Percentiles rank a stretch among this genome's conserved stretches.
Evolutionary conservation across 2,797 vertebrate species (phyloP).

Genomic region (Malurus splendens): DNA sequence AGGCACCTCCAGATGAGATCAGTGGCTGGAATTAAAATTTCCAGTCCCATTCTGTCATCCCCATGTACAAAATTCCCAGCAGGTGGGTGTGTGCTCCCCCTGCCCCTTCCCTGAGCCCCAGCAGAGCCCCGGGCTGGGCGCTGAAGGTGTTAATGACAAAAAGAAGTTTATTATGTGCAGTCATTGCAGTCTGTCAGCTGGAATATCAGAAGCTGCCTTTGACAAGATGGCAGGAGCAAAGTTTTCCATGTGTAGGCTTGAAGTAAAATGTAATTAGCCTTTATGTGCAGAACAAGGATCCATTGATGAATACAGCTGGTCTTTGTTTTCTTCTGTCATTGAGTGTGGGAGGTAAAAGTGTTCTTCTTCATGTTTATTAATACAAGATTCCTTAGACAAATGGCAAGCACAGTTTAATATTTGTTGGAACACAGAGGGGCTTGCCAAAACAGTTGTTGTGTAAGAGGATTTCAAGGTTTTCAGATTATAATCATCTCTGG

Average conservation of each 20-base stretch:
- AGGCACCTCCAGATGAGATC: not conserved
- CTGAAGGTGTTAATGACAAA: slow-evolving; percentile 44
- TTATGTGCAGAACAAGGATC: slow-evolving; percentile 84
- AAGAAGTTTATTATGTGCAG: slow-evolving; percentile 20
- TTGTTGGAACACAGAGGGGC: slow-evolving; percentile 69
- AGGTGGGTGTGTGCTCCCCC: not conserved
- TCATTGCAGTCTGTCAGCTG: slow-evolving; percentile 65
- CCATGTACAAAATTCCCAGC: not conserved
- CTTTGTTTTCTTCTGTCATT: slow-evolving; percentile 79
- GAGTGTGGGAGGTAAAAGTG: slow-evolving; percentile 83
- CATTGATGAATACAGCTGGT: slow-evolving; percentile 86
- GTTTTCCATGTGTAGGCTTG: slow-evolving; percentile 85
- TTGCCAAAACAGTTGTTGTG: slow-evolving; percentile 78
- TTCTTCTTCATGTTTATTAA: slow-evolving; percentile 85
- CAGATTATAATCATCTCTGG: slow-evolving; percentile 62
- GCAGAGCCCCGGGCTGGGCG: not conserved
- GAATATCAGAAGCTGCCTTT: slow-evolving; percentile 64
- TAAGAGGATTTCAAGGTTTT: slow-evolving; percentile 71
- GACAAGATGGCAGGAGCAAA: slow-evolving; percentile 71
- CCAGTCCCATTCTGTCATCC: not conserved
- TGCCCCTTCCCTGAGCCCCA: not conserved
- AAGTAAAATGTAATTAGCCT: slow-evolving; percentile 85
- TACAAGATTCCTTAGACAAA: slow-evolving; percentile 80
- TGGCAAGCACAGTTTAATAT: slow-evolving; percentile 77
- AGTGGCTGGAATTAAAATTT: not conserved